A percentile compares a stretch with the other conserved stretches of the same genome.
Evolutionary conservation across 30 jellyfish, hydroid and myxozoan genomes (phyloP).

Genomic region (Rhopilema esculentum): DNA sequence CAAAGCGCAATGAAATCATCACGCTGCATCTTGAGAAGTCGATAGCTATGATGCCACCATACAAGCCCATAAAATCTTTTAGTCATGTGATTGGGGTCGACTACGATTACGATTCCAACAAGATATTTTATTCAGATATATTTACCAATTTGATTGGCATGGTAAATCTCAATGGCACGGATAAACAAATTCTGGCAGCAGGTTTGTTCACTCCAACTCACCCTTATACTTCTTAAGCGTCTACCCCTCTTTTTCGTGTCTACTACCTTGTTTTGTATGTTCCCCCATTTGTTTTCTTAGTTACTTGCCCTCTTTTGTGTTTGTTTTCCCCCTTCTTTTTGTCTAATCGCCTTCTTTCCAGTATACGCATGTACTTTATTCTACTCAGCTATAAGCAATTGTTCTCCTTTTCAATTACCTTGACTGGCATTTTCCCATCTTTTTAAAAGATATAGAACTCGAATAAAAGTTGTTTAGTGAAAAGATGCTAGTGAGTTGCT

Average conservation of each 20-base stretch:
- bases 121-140: conserved; percentile 89
- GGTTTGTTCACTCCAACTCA: conserved; percentile 48
- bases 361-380: no score
- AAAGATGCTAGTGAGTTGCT: no score
- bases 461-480: no score
- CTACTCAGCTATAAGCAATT: no score
- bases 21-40: conserved; percentile 77
- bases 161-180: conserved; percentile 77
- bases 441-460: no score
- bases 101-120: conserved; percentile 61
- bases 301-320: no score
- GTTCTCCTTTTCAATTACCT: no score
- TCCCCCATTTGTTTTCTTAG: no score
- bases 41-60: conserved; percentile 68
- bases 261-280: no score
- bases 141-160: conserved; percentile 87
- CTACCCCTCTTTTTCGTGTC: not conserved
- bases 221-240: not conserved
- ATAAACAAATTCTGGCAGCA: conserved; percentile 65
- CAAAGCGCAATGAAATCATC: conserved; percentile 90
- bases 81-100: conserved; percentile 95
- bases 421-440: no score
- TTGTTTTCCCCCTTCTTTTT: no score
- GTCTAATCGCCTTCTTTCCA: no score
- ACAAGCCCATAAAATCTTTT: conserved; percentile 75